Evolutionary conservation across 1,140 invertebrate species (phyloP).

Genomic region (Drosophila gunungcola): DNA sequence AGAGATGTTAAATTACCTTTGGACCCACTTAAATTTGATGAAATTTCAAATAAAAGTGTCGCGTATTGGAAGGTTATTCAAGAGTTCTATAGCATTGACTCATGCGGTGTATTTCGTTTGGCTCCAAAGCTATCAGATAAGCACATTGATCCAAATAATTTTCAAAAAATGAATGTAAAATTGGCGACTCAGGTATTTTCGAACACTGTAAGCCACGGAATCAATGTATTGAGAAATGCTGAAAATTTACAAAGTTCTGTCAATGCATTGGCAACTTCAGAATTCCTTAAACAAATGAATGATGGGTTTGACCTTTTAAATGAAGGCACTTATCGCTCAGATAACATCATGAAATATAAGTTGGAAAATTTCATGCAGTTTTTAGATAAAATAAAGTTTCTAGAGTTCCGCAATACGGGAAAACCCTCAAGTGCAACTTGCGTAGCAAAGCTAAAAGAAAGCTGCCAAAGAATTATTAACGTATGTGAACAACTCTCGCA

Average conservation of each 20-base stretch:
- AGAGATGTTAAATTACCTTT: background rate
- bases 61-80: background rate
- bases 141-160: background rate
- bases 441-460: too few species aligned
- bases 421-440: too few species aligned
- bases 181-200: background rate
- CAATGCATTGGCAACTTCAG: background rate
- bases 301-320: too few species aligned
- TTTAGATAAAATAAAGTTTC: too few species aligned
- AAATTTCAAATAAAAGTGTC: background rate
- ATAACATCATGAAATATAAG: too few species aligned
- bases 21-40: background rate
- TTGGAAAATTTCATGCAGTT: too few species aligned
- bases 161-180: background rate
- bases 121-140: background rate
- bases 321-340: too few species aligned
- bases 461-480: too few species aligned
- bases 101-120: background rate
- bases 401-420: too few species aligned
- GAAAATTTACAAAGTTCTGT: background rate
- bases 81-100: background rate
- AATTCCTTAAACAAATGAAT: too few species aligned
- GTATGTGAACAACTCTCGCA: too few species aligned
- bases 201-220: background rate
- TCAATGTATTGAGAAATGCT: background rate